Evolutionary conservation across 92 coral and sea anemone genomes (phyloP).

Genomic region (Palythoa heliodiscus): DNA sequence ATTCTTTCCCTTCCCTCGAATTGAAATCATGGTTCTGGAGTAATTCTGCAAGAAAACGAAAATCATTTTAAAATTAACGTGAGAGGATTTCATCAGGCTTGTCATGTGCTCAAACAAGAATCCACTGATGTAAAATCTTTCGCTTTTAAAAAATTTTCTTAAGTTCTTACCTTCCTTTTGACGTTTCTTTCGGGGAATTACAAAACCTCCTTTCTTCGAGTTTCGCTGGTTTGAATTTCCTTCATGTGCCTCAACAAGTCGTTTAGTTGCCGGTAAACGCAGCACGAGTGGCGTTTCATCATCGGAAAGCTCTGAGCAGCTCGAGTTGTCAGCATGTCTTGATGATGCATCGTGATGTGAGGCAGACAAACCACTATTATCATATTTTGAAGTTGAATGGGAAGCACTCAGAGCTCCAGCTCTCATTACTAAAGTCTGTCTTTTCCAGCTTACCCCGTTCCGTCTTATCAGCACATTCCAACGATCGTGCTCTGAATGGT

Average conservation of each 20-base stretch:
- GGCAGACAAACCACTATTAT: background rate
- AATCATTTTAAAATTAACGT: background rate
- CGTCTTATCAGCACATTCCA: slow-evolving; percentile 12
- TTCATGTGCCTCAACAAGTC: background rate
- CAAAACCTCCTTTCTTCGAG: slow-evolving; percentile 68
- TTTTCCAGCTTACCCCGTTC: background rate
- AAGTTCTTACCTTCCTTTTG: slow-evolving; percentile 67
- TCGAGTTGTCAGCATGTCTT: background rate
- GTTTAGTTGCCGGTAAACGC: slow-evolving; percentile 35
- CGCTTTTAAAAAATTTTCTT: background rate
- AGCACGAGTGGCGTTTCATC: slow-evolving; percentile 63
- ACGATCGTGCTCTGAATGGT: background rate
- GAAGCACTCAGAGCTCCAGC: slow-evolving; percentile 1
- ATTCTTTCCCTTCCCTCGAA: slow-evolving; percentile 85
- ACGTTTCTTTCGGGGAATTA: slow-evolving; percentile 87
- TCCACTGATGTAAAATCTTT: background rate
- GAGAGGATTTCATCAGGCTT: background rate
- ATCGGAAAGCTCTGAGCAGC: slow-evolving; percentile 64
- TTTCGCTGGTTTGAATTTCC: background rate
- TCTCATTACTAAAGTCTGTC: slow-evolving; percentile 18
- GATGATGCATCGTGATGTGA: background rate
- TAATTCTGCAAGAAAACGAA: slow-evolving; percentile 61
- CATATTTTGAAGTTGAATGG: background rate
- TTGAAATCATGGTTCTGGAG: slow-evolving; percentile 74
- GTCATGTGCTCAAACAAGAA: slow-evolving; percentile 14